Conservation (phyloP, 1,140 invertebrate species). For the Halictus rubicundus region DNA sequence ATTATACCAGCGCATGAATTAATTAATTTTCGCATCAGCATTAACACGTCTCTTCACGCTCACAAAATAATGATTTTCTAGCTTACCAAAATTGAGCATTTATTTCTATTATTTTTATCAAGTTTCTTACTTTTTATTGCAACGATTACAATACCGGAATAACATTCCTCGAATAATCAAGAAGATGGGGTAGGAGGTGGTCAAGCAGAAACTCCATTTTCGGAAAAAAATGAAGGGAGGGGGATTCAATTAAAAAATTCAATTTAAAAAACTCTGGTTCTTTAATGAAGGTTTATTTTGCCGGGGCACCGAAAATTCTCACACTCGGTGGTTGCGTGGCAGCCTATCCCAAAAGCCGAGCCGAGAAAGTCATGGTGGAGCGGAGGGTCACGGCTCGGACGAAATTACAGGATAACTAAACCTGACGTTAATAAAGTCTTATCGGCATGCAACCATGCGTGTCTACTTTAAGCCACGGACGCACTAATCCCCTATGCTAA, state of each 20-base stretch:
- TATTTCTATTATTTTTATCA: too few relatives aligned
- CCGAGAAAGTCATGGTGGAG: not conserved
- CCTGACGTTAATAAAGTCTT: conserved; percentile 75
- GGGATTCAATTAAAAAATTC: not conserved
- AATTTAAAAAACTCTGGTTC: not conserved
- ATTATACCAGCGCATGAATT: too few relatives aligned
- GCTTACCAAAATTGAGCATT: too few relatives aligned
- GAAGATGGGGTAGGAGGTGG: too few relatives aligned
- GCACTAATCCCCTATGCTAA: conserved; percentile 75
- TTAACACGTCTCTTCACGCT: too few relatives aligned
- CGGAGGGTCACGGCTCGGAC: conserved; percentile 6
- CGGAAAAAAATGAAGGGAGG: not conserved
- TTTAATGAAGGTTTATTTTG: not conserved
- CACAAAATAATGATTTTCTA: too few relatives aligned
- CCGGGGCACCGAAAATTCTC: not conserved
- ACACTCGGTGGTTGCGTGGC: not conserved
- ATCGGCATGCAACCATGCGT: conserved; percentile 74
- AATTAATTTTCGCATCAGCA: too few relatives aligned
- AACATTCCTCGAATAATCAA: too few relatives aligned
- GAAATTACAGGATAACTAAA: conserved; percentile 66
- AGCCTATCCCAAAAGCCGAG: not conserved
- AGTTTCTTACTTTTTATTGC: too few relatives aligned
- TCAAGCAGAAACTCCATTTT: too few relatives aligned
- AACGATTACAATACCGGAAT: too few relatives aligned
- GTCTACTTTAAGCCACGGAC: conserved; percentile 73